Evolutionary conservation across 2,113 vertebrate species (phyloP).

Genomic region (Lathamus discolor): DNA sequence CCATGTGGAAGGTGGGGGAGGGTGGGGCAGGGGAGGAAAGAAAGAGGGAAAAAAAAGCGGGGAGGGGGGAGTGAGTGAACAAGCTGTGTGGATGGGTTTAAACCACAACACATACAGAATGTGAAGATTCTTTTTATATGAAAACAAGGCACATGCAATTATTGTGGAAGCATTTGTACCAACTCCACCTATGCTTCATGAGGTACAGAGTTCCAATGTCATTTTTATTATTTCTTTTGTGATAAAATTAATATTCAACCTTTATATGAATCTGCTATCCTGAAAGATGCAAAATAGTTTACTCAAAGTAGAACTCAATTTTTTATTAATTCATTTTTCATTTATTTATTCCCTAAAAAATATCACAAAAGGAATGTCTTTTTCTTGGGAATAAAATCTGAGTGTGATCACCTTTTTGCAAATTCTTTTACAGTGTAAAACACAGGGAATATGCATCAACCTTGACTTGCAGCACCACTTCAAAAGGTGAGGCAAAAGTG

Average conservation of each 20-base stretch:
- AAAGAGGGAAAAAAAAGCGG: too few species aligned
- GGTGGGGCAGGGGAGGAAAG: too few species aligned
- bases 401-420: not conserved
- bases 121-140: not conserved
- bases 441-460: rapidly evolving
- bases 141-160: not conserved
- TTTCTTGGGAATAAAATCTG: not conserved
- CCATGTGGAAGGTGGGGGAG: too few species aligned
- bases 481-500: not conserved
- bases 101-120: not conserved
- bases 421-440: not conserved
- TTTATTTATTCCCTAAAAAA: not conserved
- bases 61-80: too few species aligned
- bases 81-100: too few species aligned
- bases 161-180: not conserved
- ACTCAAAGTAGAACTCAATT: not conserved
- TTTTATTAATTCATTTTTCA: not conserved
- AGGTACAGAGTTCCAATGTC: not conserved
- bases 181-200: not conserved
- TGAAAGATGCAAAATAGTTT: not conserved
- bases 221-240: not conserved
- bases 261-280: not conserved
- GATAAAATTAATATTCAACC: not conserved
- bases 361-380: not conserved
- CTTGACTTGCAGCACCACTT: not conserved